Evolutionary conservation across 2,113 vertebrate species (phyloP).

Genomic region (Lucifuga dentata): DNA sequence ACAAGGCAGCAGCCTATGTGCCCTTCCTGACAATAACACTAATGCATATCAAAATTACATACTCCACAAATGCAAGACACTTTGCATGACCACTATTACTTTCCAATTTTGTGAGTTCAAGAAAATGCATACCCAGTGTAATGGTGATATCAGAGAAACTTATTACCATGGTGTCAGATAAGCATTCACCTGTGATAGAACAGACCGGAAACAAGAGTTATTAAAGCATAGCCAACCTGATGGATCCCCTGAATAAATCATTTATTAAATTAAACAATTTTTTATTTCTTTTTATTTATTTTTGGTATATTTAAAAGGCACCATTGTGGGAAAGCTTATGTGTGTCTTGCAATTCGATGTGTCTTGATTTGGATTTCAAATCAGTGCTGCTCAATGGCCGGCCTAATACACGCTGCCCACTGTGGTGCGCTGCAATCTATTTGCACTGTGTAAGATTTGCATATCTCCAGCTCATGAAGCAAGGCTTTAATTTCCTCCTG

Average conservation of each 20-base stretch:
- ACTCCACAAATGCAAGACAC: conserved; percentile 73
- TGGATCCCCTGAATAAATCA: conserved; percentile 54
- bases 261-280: too few relatives aligned
- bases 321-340: conserved; percentile 22
- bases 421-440: conserved; percentile 72
- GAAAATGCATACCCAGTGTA: conserved; percentile 76
- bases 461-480: conserved; percentile 91
- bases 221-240: conserved; percentile 67
- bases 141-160: conserved; percentile 78
- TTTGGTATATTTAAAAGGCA: conserved; percentile 50
- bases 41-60: conserved; percentile 83
- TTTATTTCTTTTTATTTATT: conserved; percentile 55
- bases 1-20: conserved; percentile 88
- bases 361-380: conserved; percentile 72
- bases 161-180: conserved; percentile 76
- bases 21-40: conserved; percentile 86
- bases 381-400: conserved; percentile 47
- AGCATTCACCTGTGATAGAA: conserved; percentile 68
- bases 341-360: conserved; percentile 47
- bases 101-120: conserved; percentile 75
- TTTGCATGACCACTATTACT: conserved; percentile 77
- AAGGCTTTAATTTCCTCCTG: conserved; percentile 98
- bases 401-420: conserved; percentile 40
- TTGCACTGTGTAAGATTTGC: conserved; percentile 86
- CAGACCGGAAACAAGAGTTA: conserved; percentile 62